Conservation (phyloP, 1,140 invertebrate genomes). For the Pseudomyrmex flavicornis region DNA sequence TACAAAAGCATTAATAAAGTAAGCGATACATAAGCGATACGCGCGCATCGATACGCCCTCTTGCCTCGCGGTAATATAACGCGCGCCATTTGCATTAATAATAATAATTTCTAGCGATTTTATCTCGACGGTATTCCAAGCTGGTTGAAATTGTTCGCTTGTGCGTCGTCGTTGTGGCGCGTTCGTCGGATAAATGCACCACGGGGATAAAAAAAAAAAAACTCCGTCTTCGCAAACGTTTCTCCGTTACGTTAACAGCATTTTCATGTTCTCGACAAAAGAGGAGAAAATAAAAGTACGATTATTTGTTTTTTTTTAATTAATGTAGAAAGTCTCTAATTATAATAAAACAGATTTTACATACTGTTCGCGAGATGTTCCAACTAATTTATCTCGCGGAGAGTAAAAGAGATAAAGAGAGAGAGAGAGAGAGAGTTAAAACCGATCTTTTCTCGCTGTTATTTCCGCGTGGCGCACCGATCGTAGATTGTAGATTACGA, state of each 20-base stretch:
- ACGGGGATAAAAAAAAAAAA: not conserved
- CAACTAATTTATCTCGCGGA: not conserved
- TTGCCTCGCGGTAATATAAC: conserved; percentile 16
- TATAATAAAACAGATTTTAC: not conserved
- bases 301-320: not conserved
- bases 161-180: not conserved
- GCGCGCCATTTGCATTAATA: conserved; percentile 41
- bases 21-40: conserved; percentile 12
- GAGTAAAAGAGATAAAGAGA: not conserved
- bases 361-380: not conserved
- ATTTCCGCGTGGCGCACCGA: not conserved
- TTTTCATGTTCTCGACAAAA: not conserved
- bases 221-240: not conserved
- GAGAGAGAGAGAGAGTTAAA: not conserved
- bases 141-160: conserved; percentile 4
- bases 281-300: not conserved
- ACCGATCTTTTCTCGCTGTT: too few species aligned
- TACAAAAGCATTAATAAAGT: conserved; percentile 52
- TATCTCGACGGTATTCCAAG: conserved; percentile 34
- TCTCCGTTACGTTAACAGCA: not conserved
- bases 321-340: not conserved
- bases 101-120: conserved; percentile 43
- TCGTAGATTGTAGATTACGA: not conserved
- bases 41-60: conserved; percentile 20
- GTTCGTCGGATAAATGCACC: conserved; percentile 21